A percentile compares a stretch with the other conserved stretches of the same genome.
These are phyloP conservation scores for Platygyra sinensis DNA, from an alignment of 64 coral and sea anemone genomes.

Conservation along the genomic window DNA sequence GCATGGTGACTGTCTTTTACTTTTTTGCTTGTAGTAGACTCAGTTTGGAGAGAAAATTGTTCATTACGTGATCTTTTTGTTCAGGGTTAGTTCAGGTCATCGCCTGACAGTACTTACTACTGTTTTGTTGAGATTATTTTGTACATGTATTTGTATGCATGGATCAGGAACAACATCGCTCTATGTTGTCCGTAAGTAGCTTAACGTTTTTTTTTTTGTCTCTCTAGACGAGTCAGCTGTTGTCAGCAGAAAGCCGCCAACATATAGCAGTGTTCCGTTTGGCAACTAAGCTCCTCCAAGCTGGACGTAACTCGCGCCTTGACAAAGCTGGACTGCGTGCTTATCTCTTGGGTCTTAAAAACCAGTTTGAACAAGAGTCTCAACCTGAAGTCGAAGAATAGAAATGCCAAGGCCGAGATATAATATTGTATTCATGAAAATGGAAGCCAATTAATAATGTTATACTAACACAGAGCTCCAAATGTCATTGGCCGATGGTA, in stretches of 20 bases:
- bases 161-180: background rate
- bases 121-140: too few species aligned
- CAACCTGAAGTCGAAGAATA: constrained; percentile 31
- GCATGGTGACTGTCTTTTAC: too few species aligned
- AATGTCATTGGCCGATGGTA: too few species aligned
- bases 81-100: too few species aligned
- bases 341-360: constrained; percentile 77
- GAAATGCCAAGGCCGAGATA: background rate
- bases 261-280: constrained; percentile 84
- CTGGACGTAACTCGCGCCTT: constrained; percentile 83
- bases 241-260: constrained; percentile 66
- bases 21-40: too few species aligned
- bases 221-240: constrained; percentile 56
- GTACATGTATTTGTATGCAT: too few species aligned
- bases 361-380: constrained; percentile 75
- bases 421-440: too few species aligned
- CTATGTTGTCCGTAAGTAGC: background rate
- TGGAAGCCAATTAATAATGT: too few species aligned
- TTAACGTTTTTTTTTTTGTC: background rate
- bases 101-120: too few species aligned
- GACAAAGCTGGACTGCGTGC: constrained; percentile 76
- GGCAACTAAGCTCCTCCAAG: constrained; percentile 89
- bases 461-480: too few species aligned
- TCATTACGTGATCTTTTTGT: too few species aligned
- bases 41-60: too few species aligned